Base-by-base conservation (phyloP, 2,797 vertebrate species). In the Helarctos malayanus region DNA sequence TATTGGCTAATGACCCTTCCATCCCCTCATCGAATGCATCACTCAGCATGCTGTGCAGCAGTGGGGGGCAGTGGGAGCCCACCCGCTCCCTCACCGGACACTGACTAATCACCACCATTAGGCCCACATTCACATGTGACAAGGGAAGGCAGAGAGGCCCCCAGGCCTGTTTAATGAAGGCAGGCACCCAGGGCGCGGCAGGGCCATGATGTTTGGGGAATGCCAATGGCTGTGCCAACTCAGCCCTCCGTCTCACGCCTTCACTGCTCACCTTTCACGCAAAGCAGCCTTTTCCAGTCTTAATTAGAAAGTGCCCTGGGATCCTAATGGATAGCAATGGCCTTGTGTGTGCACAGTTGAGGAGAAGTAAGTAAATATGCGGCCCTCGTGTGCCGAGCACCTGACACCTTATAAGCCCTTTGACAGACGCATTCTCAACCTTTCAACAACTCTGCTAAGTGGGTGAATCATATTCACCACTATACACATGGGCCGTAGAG, bases 71-170 rank as follows among this genome's bases (percentile, higher is more conserved):
- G 86, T 79, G 97, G 98, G 95, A 92, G 97, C 95, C 97, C 94
- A 88, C 97, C 97, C 96, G 91, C 96, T 38, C 96, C 98, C 71
- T 98, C 56, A 49, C 96, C 41, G 97, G 99, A 99, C 98, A 98
- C 98, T 99, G 99, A 99, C 98, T 98, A 98, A 99, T 99, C 98
- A 97, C 98, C 98, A 96, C 97, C 98, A 98, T 98, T 98, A 99
- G 97, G 97, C 47, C 94, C 97, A 93, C 95, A 89, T 98, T 98
- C 98, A 97, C 97, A 94, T 92, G 95, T 98, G 98, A 97, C 98
- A 98, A 65, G 92, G 68, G 95, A 95, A 98, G 79, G 61, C 91
- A 85, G 96, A 87, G 76, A 98, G 96, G 94, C 97, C 93, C 96
- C 85, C 88, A 83, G 75, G 94, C 96, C 1, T 97, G 92, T 95